phyloP scores from a whole-genome alignment of 2,113 vertebrate species.

The Macroglossus sobrinus region DNA sequence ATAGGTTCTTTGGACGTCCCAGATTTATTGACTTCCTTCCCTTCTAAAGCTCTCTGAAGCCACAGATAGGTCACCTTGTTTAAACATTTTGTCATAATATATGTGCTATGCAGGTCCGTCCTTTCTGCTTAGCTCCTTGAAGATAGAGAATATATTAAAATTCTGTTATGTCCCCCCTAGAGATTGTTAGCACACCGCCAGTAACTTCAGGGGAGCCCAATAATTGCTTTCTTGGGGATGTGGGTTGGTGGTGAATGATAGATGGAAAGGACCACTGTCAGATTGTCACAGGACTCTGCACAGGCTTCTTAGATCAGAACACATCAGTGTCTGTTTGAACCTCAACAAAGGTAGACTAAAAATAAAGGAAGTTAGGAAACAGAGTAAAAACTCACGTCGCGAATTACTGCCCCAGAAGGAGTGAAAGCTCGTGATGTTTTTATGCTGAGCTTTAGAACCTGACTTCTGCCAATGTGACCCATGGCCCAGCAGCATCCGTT shows the following conservation, averaged over 20 bases:
- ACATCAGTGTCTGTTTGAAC: background rate
- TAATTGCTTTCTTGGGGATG: background rate
- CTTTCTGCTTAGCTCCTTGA: background rate
- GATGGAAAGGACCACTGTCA: background rate
- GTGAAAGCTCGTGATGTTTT: background rate
- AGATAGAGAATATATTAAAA: background rate
- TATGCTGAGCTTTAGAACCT: too few relatives aligned
- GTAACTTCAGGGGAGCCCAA: background rate
- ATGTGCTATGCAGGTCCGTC: fast-evolving
- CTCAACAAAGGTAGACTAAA: background rate
- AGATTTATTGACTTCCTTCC: background rate
- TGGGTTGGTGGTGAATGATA: too few relatives aligned
- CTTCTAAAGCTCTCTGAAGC: background rate
- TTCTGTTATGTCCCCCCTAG: background rate
- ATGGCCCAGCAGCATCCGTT: fast-evolving
- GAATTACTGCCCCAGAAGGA: background rate
- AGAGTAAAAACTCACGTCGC: background rate
- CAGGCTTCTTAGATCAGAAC: background rate
- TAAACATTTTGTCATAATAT: background rate
- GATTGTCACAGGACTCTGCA: fast-evolving
- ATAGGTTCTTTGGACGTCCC: background rate
- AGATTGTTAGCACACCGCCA: background rate
- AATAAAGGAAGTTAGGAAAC: background rate
- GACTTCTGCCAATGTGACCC: fast-evolving
- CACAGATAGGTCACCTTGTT: fast-evolving